Evolutionary conservation across 2,797 vertebrate species (phyloP).

Genomic region (Pelodytes ibericus): DNA sequence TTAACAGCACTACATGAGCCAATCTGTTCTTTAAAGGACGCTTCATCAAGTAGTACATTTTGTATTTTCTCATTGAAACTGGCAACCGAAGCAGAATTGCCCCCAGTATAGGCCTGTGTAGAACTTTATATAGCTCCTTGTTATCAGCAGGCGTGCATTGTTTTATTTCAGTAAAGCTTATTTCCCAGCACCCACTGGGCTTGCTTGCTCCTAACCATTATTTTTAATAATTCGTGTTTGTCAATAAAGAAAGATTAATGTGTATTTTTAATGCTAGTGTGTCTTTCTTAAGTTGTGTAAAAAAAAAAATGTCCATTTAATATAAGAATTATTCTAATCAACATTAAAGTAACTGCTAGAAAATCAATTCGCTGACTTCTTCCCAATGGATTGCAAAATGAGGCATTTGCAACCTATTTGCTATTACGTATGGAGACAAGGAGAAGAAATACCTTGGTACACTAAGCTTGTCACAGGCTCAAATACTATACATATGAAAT

Average conservation of each 20-base stretch:
- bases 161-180: conserved; percentile 44
- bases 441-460: too few species aligned
- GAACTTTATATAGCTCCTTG: conserved; percentile 21
- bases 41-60: conserved; percentile 49
- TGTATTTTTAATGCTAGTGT: too few species aligned
- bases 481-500: too few species aligned
- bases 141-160: conserved; percentile 38
- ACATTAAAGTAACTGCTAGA: too few species aligned
- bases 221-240: conserved; percentile 21
- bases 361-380: too few species aligned
- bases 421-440: too few species aligned
- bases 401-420: too few species aligned
- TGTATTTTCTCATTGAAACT: conserved; percentile 45
- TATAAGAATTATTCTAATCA: too few species aligned
- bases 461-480: too few species aligned
- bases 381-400: too few species aligned
- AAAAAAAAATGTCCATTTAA: too few species aligned
- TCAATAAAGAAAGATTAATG: conserved; percentile 10
- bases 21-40: conserved; percentile 49
- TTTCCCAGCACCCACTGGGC: conserved; percentile 35
- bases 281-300: too few species aligned
- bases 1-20: conserved; percentile 40
- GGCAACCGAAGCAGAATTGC: conserved; percentile 15
- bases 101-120: conserved; percentile 11
- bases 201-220: conserved; percentile 20